Evolutionary conservation across 2,888 invertebrate genomes (phyloP), one percentile per base, ranked within the genome.

Genomic region (Herminia tarsipennalis): DNA sequence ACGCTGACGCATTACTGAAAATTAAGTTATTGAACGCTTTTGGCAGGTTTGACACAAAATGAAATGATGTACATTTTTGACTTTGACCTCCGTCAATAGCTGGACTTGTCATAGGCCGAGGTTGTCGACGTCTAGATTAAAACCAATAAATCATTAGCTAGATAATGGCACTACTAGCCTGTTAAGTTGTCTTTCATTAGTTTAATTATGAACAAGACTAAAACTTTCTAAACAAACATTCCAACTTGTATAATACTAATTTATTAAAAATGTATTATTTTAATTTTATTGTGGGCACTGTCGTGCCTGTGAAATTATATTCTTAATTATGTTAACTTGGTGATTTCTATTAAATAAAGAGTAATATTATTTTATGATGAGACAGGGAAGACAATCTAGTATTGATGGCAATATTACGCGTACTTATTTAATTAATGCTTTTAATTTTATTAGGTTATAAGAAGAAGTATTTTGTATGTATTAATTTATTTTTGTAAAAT

Each of bases 381-480:
- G 36, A 56, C 56, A 58, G 55, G 55, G 61, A 49, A 50, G 35
- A 53, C 35, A 56, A 51, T 52, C 37, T 58, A 56, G 48, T 63
- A 60, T 65, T 55, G 60, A 64, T 56, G 63, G 68, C 70, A 75
- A 73, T 73, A 69, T 71, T 69, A 73, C 50, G 65, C 66, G 74
- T 80, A 80, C 74, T 77, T 78, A 81, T 71, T 73, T 70, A 54
- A 59, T 50, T 66, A 60, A 57, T 63, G 56, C 63, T 64, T 65
- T 46, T 69, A 63, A 58, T 70, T 69, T 67, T 65, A 59, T 59
- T 78, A 73, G 62, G 20, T 64, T 51, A 36, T 77, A 73, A 73
- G 70, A 36, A 35, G 50, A 57, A 62, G 49, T 60, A 61, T 61
- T 58, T 58, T 58, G 38, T 52, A 50, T 62, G 36, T 56, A 49